Conservation (phyloP, 2,797 vertebrate species). For the Pagetopsis macropterus region DNA sequence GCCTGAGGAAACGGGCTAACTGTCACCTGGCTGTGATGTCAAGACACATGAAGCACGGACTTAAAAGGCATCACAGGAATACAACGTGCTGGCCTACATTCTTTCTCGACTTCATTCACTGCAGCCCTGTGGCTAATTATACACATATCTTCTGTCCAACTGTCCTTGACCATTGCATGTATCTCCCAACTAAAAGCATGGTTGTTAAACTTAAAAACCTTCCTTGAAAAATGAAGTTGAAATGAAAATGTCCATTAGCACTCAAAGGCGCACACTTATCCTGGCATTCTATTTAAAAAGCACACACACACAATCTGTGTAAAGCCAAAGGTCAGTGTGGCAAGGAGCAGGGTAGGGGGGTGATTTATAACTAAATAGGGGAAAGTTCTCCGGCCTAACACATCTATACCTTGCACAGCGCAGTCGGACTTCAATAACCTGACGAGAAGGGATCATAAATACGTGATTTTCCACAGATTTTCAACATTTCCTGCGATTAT, state of each 20-base stretch:
- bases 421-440: not conserved
- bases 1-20: no score
- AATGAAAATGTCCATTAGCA: not conserved
- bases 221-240: not conserved
- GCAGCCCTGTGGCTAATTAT: not conserved
- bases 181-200: no score
- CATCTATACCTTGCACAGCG: not conserved
- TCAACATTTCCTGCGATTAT: not conserved
- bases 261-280: not conserved
- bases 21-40: not conserved
- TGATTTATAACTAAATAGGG: conserved; percentile 53
- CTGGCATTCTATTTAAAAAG: conserved; percentile 16
- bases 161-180: no score
- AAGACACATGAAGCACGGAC: not conserved
- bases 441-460: not conserved
- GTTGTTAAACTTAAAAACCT: not conserved
- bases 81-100: conserved; percentile 5
- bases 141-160: not conserved
- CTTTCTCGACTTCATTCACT: not conserved
- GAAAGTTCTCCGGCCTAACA: conserved; percentile 53
- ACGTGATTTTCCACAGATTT: not conserved
- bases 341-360: conserved; percentile 24
- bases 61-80: not conserved
- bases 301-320: not conserved
- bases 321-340: conserved; percentile 54